These are phyloP conservation scores for Bellardia pandia DNA, from an alignment of 2,888 invertebrate species.

Conservation along the genomic window DNA sequence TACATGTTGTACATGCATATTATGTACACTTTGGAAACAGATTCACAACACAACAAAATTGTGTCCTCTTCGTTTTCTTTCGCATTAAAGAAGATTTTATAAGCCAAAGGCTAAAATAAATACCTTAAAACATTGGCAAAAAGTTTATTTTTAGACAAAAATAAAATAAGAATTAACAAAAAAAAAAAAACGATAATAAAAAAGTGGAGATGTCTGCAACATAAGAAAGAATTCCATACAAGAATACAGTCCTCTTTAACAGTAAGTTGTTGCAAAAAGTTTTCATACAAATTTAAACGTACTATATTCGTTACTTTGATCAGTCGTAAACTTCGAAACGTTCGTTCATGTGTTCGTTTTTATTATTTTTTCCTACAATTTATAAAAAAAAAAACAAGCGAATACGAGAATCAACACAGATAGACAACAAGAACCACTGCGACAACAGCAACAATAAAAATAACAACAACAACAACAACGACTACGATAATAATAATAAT, in stretches of 20 bases:
- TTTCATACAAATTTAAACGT: constrained; percentile 52
- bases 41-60: constrained; percentile 50
- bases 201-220: constrained; percentile 58
- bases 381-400: constrained; percentile 40
- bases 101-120: constrained; percentile 80
- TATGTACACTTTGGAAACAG: constrained; percentile 4
- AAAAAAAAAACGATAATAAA: constrained; percentile 11
- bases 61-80: constrained; percentile 57
- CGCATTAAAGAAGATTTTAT: constrained; percentile 59
- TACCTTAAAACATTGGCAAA: constrained; percentile 77
- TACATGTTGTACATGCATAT: not conserved
- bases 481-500: constrained; percentile 70
- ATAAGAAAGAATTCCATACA: constrained; percentile 61
- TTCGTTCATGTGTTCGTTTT: constrained; percentile 43
- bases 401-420: constrained; percentile 28
- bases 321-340: constrained; percentile 21
- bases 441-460: constrained; percentile 26
- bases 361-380: constrained; percentile 45
- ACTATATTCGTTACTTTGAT: constrained; percentile 50
- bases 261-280: constrained; percentile 49
- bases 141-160: constrained; percentile 81
- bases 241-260: constrained; percentile 58
- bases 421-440: constrained; percentile 37
- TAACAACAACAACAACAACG: constrained; percentile 45
- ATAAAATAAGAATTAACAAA: constrained; percentile 18